Evolutionary conservation across 2,888 invertebrate species (phyloP).

Genomic region (Andricus curvator): DNA sequence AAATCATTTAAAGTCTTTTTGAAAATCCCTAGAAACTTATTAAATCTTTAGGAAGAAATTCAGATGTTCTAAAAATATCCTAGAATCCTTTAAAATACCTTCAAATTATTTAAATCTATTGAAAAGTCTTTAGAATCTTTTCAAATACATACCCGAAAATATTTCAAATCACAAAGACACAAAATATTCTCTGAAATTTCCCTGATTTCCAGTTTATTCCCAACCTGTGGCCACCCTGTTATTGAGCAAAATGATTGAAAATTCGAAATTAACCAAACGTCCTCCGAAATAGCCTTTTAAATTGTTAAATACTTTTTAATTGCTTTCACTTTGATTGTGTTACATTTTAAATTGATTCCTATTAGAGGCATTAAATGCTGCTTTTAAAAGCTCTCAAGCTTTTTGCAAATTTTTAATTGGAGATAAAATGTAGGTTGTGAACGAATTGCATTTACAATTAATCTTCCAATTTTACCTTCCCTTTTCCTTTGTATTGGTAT

Average conservation of each 20-base stretch:
- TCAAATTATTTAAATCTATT: too few relatives aligned
- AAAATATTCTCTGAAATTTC: neutral
- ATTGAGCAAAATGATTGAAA: neutral
- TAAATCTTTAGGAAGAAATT: too few relatives aligned
- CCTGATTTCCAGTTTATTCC: too few relatives aligned
- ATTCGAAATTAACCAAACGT: neutral
- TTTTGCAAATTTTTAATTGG: neutral
- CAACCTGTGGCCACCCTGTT: neutral
- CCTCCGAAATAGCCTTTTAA: neutral
- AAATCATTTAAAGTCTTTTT: too few relatives aligned
- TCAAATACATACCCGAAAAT: too few relatives aligned
- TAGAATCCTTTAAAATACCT: too few relatives aligned
- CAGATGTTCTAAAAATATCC: too few relatives aligned
- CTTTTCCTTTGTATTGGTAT: conserved; percentile 10
- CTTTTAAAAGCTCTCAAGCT: neutral
- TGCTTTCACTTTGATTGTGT: neutral
- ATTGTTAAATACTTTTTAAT: too few relatives aligned
- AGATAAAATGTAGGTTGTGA: too few relatives aligned
- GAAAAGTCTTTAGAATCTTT: too few relatives aligned
- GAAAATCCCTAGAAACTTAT: too few relatives aligned
- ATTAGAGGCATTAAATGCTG: neutral
- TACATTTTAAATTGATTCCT: neutral
- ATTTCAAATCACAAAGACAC: too few relatives aligned
- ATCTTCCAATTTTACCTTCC: neutral
- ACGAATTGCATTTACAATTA: neutral